Conservation (phyloP, 2,113 vertebrate species). For the Pelobates fuscus region DNA sequence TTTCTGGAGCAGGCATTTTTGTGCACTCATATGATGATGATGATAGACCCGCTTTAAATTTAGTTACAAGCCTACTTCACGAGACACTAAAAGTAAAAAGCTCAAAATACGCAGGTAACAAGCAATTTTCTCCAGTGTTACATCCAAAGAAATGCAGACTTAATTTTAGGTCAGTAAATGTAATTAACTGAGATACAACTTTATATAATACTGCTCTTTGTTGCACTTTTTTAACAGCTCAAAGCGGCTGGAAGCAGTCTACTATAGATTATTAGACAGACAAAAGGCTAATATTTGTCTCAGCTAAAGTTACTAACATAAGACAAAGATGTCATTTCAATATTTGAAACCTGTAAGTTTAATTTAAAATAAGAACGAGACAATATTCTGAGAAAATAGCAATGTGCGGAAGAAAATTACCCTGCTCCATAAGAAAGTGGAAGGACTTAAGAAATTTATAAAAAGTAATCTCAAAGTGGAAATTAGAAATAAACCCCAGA, state of each 20-base stretch:
- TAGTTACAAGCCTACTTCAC: no score
- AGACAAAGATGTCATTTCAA: slow-evolving; percentile 93
- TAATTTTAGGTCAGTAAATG: no score
- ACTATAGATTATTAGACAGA: no score
- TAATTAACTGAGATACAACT: no score
- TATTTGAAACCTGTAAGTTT: slow-evolving; percentile 98
- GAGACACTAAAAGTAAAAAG: no score
- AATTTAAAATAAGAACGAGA: slow-evolving; percentile 96
- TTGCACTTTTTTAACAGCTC: neutral
- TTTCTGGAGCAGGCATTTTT: no score
- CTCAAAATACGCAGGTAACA: no score
- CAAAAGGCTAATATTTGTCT: slow-evolving; percentile 81
- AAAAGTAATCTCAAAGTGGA: slow-evolving; percentile 98
- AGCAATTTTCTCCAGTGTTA: no score
- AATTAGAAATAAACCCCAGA: slow-evolving; percentile 97
- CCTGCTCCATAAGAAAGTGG: slow-evolving; percentile 86
- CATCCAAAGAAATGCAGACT: no score
- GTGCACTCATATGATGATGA: no score
- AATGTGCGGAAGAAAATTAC: slow-evolving; percentile 90
- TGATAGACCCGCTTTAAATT: no score
- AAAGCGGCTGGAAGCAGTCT: no score
- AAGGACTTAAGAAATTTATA: slow-evolving; percentile 98
- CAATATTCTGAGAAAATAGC: slow-evolving; percentile 97
- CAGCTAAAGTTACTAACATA: slow-evolving; percentile 88
- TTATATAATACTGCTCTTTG: neutral